These are phyloP conservation scores for Exocentrus adspersus DNA, from an alignment of 2,888 invertebrate species.

Conservation along the genomic window DNA sequence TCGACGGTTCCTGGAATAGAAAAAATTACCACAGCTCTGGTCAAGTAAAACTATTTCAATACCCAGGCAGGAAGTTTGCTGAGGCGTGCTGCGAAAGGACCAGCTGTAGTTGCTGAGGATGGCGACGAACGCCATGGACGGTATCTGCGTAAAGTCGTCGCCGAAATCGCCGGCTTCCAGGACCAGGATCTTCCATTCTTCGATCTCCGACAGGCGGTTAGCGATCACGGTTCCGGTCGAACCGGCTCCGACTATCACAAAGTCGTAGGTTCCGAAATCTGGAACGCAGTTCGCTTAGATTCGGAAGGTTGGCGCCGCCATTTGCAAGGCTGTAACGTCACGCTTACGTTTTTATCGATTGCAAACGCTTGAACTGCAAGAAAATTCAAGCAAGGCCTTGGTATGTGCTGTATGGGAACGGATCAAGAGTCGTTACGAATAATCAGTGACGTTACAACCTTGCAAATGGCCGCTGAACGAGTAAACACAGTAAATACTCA, in stretches of 20 bases:
- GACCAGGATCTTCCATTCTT: constrained; percentile 13
- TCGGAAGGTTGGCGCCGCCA: no score
- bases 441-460: no score
- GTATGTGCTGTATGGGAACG: no score
- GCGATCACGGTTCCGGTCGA: constrained; percentile 18
- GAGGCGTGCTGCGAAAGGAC: constrained; percentile 76
- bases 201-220: constrained; percentile 13
- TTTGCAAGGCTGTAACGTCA: no score
- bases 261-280: constrained; percentile 18
- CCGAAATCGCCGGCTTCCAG: constrained; percentile 19
- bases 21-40: no score
- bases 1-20: constrained; percentile 46
- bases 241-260: constrained; percentile 25
- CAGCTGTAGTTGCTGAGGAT: constrained; percentile 74
- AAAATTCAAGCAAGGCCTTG: no score
- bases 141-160: constrained; percentile 65
- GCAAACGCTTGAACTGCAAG: no score
- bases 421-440: no score
- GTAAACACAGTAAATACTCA: no score
- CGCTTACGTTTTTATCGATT: no score
- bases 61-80: constrained; percentile 71
- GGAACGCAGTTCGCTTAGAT: background rate
- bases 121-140: constrained; percentile 67
- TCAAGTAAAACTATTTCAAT: constrained; percentile 16
- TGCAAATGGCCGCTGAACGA: no score